These are phyloP conservation scores for Drosophila kuntzei DNA, from an alignment of 2,888 invertebrate genomes.

Conservation along the genomic window DNA sequence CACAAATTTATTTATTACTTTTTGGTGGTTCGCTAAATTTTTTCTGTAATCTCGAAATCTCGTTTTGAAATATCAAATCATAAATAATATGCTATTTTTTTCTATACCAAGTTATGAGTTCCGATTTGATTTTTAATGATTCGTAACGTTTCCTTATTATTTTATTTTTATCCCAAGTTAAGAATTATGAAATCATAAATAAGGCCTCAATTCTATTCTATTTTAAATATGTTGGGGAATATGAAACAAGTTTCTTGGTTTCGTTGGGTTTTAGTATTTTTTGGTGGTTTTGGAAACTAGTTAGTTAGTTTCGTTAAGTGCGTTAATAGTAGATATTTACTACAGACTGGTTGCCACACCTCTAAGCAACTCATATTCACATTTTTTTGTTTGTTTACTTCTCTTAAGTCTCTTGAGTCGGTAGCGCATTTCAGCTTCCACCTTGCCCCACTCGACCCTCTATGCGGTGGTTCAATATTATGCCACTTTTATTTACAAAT, in stretches of 20 bases:
- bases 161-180: background rate
- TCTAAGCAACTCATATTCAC: constrained; percentile 3
- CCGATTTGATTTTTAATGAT: too few relatives aligned
- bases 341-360: constrained; percentile 46
- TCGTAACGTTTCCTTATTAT: too few relatives aligned
- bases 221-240: background rate
- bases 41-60: background rate
- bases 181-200: constrained; percentile 5
- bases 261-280: background rate
- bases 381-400: constrained; percentile 14
- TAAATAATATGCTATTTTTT: background rate
- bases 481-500: constrained; percentile 46
- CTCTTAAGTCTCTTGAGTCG: constrained; percentile 15
- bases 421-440: constrained; percentile 34
- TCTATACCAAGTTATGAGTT: background rate
- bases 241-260: constrained; percentile 13
- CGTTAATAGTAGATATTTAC: constrained; percentile 11
- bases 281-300: constrained; percentile 15
- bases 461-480: constrained; percentile 36
- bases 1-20: background rate
- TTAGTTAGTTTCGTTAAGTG: constrained; percentile 25
- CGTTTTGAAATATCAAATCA: background rate
- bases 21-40: background rate
- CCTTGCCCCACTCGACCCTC: constrained; percentile 6
- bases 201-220: constrained; percentile 1